Evolutionary conservation across 1,140 invertebrate genomes (phyloP), one percentile per base, ranked within the genome.

Genomic region (Drosophila saltans): DNA sequence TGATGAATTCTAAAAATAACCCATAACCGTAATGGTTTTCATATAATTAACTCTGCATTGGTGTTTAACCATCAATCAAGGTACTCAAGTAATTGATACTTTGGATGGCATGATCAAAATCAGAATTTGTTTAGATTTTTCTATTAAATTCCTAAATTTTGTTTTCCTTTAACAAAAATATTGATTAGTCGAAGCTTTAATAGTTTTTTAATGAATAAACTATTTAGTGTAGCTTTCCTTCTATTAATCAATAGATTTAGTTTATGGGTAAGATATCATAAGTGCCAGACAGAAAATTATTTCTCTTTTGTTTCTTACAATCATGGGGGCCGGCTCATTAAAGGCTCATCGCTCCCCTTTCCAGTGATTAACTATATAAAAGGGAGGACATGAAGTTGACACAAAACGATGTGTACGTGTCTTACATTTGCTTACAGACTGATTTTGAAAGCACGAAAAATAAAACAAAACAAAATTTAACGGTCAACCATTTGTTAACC

Each of bases 1-100:
- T 56, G 67, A 84, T 85, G 70, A 21, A 9, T 52, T 59, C 68
- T 76, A 85, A 72, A 86, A 82, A 85, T 88, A 82, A 55, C 41
- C 33, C 30, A 30, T 16, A 21, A 39, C 24, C 16, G 39, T 56
- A 77, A 65, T 60, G 56, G 56, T 24, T 70, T 52, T 26, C 28
- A 57, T 8, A 66, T 77, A 85, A 85, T 85, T 79, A 85, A 79
- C 69, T 64, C 41, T 52, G 52, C 59, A 39, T 36, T 41, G 57
- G 52, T 2, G 21, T 52, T 52, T 21, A 52, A 26, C 80, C 75
- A 86, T 88, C 82, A 88, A 88, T 86, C 83, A 86, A 10, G 24
- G 8, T 3, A 52, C 24, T 8, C 21, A 24, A 26, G 24, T 52
- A 52, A 52, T 52, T 52, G 24, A 21, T 10, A 40, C 10, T 3